phyloP scores from a whole-genome alignment of 2,888 invertebrate genomes.

The Spilosoma lubricipeda region DNA sequence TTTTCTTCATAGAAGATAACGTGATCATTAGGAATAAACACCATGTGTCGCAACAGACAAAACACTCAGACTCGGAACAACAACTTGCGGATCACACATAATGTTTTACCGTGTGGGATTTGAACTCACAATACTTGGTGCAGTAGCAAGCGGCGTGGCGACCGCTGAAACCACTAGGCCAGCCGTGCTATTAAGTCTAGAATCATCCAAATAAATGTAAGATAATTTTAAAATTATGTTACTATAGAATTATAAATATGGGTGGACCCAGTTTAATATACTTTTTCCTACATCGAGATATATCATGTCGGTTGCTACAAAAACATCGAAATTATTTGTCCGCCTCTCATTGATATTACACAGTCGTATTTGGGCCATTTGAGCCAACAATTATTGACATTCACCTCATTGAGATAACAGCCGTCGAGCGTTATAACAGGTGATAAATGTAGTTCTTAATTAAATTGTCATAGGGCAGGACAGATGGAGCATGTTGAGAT shows the following conservation, averaged over 20 bases:
- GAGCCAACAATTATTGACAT: slow-evolving; percentile 47
- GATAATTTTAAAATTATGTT: too few relatives aligned
- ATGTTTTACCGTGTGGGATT: too few relatives aligned
- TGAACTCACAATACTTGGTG: too few relatives aligned
- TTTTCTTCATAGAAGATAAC: too few relatives aligned
- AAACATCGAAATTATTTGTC: background rate
- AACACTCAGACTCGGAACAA: too few relatives aligned
- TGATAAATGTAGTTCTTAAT: slow-evolving; percentile 50
- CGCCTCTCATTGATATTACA: background rate
- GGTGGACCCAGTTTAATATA: background rate
- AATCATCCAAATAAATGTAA: too few relatives aligned
- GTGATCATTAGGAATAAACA: too few relatives aligned
- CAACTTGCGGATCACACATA: too few relatives aligned
- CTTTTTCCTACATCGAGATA: background rate
- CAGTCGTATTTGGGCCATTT: background rate
- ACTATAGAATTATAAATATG: background rate
- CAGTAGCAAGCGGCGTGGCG: too few relatives aligned
- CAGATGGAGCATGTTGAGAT: slow-evolving; percentile 23
- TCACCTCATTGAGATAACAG: slow-evolving; percentile 40
- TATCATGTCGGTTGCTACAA: background rate
- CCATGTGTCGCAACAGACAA: too few relatives aligned
- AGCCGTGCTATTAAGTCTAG: too few relatives aligned
- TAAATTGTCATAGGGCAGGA: slow-evolving; percentile 13
- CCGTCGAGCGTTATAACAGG: slow-evolving; percentile 40
- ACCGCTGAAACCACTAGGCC: too few relatives aligned